A percentile compares a stretch with the other conserved stretches of the same genome.
Conservation (phyloP, 2,113 vertebrate genomes). For the Percopsis transmontana region DNA sequence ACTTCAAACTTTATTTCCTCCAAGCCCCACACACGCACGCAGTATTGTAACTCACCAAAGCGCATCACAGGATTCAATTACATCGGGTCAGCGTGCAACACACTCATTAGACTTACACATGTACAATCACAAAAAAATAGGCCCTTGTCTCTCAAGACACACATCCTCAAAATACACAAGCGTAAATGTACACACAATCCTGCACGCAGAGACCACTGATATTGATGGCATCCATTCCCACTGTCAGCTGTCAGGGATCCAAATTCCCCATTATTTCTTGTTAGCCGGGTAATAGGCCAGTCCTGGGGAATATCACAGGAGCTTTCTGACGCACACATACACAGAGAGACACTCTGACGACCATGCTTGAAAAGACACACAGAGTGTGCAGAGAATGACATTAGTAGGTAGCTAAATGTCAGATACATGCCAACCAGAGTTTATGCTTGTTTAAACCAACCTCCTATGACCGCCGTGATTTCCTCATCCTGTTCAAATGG, state of each 20-base stretch:
- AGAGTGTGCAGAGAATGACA: constrained; percentile 14
- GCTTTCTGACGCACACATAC: neutral
- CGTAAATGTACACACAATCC: neutral
- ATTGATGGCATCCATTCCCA: constrained; percentile 17
- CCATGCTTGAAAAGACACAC: neutral
- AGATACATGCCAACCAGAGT: neutral
- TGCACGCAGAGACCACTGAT: neutral
- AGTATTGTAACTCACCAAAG: constrained; percentile 3
- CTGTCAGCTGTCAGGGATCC: constrained; percentile 35
- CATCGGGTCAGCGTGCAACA: constrained; percentile 1
- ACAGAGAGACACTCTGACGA: neutral
- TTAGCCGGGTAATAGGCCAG: constrained; percentile 28
- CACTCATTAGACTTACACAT: neutral
- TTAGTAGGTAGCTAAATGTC: neutral
- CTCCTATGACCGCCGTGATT: neutral
- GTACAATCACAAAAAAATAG: neutral
- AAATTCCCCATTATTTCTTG: constrained; percentile 52
- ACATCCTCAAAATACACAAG: neutral
- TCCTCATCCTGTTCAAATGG: too few species aligned
- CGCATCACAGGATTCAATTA: constrained; percentile 4
- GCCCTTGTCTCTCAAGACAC: neutral
- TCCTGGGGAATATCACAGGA: constrained; percentile 30
- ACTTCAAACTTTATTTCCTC: neutral
- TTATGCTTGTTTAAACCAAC: neutral
- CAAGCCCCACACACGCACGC: neutral